These are phyloP conservation scores for Plecotus auritus DNA, from an alignment of 2,113 vertebrate species.

Conservation along the genomic window DNA sequence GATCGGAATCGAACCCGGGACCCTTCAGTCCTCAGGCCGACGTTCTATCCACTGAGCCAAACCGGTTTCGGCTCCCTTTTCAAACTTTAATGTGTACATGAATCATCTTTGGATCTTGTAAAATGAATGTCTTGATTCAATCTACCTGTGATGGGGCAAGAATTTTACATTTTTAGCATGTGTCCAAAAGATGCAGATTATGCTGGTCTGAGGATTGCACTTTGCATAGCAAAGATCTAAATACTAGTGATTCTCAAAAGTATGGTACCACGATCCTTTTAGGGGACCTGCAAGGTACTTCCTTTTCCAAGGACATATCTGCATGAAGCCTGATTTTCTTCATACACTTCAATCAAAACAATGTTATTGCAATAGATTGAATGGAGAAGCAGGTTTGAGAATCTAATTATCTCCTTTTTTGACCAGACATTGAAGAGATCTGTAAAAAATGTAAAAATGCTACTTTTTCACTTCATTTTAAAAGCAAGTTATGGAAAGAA, in stretches of 20 bases:
- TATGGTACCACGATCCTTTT: neutral
- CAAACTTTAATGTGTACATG: neutral
- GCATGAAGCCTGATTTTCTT: neutral
- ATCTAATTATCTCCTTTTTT: neutral
- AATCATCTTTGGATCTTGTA: neutral
- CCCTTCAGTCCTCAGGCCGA: too few relatives aligned
- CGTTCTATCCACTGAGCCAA: too few relatives aligned
- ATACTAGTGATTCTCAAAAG: neutral
- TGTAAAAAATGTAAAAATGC: neutral
- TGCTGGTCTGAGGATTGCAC: neutral
- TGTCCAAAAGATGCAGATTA: neutral
- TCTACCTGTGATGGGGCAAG: neutral
- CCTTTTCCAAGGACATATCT: neutral
- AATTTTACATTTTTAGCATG: conserved; percentile 26
- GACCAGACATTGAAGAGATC: neutral
- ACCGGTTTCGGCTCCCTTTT: too few relatives aligned
- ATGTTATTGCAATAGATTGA: neutral
- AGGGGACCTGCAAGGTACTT: neutral
- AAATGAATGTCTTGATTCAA: neutral
- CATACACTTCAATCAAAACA: neutral
- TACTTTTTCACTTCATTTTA: neutral
- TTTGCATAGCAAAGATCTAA: neutral
- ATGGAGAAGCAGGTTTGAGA: neutral
- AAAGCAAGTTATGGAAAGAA: neutral
- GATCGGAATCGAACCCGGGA: too few relatives aligned